phyloP scores from a whole-genome alignment of 2,113 vertebrate species.

The Meleagris gallopavo region DNA sequence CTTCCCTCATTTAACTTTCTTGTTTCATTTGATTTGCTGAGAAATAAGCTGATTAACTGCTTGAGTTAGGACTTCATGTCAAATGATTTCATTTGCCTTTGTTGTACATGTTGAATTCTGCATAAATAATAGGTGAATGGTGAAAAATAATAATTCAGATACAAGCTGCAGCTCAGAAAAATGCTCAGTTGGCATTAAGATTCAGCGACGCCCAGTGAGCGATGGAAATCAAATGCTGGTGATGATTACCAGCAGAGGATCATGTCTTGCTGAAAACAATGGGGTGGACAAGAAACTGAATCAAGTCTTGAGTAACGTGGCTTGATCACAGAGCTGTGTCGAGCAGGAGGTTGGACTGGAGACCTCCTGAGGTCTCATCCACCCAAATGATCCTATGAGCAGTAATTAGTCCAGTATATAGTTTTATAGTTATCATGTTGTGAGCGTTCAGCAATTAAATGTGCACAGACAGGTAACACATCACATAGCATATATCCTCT shows the following conservation, averaged over 20 bases:
- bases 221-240: neutral
- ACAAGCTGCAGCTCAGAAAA: neutral
- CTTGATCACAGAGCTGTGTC: neutral
- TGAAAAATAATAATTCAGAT: neutral
- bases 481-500: neutral
- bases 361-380: neutral
- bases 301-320: neutral
- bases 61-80: neutral
- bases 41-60: constrained; percentile 3
- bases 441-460: neutral
- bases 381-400: neutral
- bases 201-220: neutral
- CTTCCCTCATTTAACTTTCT: neutral
- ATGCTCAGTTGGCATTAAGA: neutral
- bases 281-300: neutral
- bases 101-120: neutral
- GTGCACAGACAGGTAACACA: neutral
- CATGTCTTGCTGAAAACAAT: neutral
- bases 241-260: neutral
- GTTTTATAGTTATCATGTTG: neutral
- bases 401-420: neutral
- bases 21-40: neutral
- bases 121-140: neutral
- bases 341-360: neutral
- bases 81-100: neutral